Evolutionary conservation across 2,797 vertebrate species (phyloP).

Genomic region (Chelmon rostratus): DNA sequence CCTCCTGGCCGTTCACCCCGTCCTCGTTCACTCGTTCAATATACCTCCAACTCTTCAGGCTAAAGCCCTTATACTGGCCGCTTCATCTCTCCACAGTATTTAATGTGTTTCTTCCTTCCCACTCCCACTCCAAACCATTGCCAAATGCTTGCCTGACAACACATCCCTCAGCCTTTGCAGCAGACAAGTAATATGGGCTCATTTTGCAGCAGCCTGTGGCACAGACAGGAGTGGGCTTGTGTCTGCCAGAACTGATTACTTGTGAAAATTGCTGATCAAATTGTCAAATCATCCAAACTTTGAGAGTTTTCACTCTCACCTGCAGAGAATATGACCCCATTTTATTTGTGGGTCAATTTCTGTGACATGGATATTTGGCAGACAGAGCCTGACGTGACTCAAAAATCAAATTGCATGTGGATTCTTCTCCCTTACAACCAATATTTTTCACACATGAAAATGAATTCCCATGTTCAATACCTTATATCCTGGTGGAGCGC

Average conservation of each 20-base stretch:
- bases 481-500: constrained; percentile 38
- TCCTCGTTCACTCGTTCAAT: constrained; percentile 70
- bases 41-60: constrained; percentile 77
- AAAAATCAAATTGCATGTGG: constrained; percentile 29
- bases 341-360: constrained; percentile 50
- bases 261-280: constrained; percentile 73
- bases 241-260: constrained; percentile 75
- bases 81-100: constrained; percentile 72
- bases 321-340: constrained; percentile 48
- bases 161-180: constrained; percentile 67
- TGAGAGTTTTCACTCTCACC: constrained; percentile 50
- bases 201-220: constrained; percentile 63
- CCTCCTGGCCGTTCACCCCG: constrained; percentile 54
- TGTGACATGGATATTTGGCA: constrained; percentile 32
- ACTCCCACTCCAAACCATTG: constrained; percentile 56
- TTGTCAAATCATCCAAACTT: constrained; percentile 69
- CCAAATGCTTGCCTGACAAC: constrained; percentile 73
- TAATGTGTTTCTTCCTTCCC: constrained; percentile 69
- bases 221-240: constrained; percentile 62
- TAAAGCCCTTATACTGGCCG: constrained; percentile 56
- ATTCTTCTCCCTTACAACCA: background rate
- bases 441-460: constrained; percentile 38
- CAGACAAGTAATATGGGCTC: constrained; percentile 72
- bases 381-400: constrained; percentile 19
- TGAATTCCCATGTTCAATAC: constrained; percentile 25